Evolutionary conservation across 2,113 vertebrate species (phyloP), one percentile per base, ranked within the genome.

Genomic region (Sander lucioperca): DNA sequence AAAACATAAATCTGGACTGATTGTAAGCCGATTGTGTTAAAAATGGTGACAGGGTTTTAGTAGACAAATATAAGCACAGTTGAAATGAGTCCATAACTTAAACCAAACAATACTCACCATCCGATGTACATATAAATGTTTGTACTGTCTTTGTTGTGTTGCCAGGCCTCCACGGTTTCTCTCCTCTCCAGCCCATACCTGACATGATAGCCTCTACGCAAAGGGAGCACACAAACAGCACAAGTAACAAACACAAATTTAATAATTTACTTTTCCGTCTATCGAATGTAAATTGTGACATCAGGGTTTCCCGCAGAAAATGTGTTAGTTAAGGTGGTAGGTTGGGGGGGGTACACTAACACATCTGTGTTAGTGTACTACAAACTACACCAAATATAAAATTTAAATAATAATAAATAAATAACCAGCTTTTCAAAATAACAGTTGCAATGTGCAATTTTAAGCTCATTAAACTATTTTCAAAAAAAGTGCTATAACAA

Each of bases 141-240:
- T 47, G 0, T 19, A 14, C 2, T 50, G 5, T 73, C 64, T 62
- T 15, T 90, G 30, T 77, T 67, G 12, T 67, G 0, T 71, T 62
- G 53, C 18, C 77, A 98, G 97, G 95, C 45, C 93, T 92, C 89
- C 84, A 89, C 54, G 43, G 91, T 13, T 96, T 96, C 89, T 94
- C 90, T 56, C 92, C 84, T 81, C 85, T 92, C 33, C 90, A 95
- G 84, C 77, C 80, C 21, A 93, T 96, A 71, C 93, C 93, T 62
- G 88, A 87, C 73, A 94, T 93, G 92, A 94, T 94, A 5, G 85
- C 84, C 65, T 94, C 90, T 80, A 90, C 91, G 0, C 88, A 91
- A 77, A 81, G 90, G 73, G 94, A 90, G 56, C 76, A 90, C 77
- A 61, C 93, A 54, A 93, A 94, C 95, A 89, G 93, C 95, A 88